Conservation (phyloP, 2,113 vertebrate species). For the Chaetura pelagica region DNA sequence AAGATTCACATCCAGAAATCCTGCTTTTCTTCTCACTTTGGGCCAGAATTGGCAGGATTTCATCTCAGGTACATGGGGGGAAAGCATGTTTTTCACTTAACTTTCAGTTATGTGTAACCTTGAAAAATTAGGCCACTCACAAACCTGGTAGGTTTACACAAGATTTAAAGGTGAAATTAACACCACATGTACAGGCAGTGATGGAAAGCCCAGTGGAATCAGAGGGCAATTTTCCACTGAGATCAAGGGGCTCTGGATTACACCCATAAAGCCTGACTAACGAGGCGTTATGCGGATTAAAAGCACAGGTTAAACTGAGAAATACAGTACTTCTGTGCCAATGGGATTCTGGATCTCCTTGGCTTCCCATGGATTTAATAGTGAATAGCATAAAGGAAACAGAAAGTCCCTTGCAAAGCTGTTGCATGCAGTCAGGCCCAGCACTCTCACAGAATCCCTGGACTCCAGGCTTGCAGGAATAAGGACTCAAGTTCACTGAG, state of each 20-base stretch:
- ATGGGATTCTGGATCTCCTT: constrained; percentile 20
- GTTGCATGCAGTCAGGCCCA: not conserved
- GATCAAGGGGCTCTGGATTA: constrained; percentile 48
- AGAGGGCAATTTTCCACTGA: constrained; percentile 20
- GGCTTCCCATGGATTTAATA: not conserved
- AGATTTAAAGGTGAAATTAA: constrained; percentile 39
- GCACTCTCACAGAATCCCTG: not conserved
- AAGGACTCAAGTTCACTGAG: not conserved
- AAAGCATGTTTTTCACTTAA: not conserved
- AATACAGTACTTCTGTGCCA: not conserved
- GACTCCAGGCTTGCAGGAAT: not conserved
- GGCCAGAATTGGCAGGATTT: not conserved
- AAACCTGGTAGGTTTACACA: not conserved
- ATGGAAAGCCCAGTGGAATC: constrained; percentile 22
- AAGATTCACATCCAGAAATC: not conserved
- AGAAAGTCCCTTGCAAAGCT: not conserved
- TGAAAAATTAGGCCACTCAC: not conserved
- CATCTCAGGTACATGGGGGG: not conserved
- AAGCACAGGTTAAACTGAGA: constrained; percentile 27
- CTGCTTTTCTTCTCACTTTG: not conserved
- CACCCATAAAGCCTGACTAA: constrained; percentile 43
- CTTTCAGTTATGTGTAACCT: not conserved
- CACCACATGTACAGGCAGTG: not conserved
- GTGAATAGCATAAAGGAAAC: not conserved
- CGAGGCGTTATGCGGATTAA: constrained; percentile 12